These are phyloP conservation scores for Pinctada fucata DNA, from an alignment of 2,888 invertebrate species.

Conservation along the genomic window DNA sequence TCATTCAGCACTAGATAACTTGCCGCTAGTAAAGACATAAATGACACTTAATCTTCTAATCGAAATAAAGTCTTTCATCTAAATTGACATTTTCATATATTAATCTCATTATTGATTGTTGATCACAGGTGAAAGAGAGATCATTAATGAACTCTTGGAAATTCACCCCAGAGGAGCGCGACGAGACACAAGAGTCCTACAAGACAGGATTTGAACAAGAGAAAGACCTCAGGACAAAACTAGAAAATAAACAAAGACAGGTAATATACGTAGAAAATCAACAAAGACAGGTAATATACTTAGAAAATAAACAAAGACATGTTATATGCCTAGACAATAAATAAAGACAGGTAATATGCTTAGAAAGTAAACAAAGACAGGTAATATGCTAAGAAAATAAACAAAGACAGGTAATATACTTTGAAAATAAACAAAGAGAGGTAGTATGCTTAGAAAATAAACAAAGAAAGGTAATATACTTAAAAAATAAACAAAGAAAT, in stretches of 20 bases:
- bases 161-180: slow-evolving; percentile 50
- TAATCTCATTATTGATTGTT: no score
- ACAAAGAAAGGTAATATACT: no score
- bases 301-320: slow-evolving; percentile 54
- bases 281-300: no score
- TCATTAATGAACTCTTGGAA: slow-evolving; percentile 54
- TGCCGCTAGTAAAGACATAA: no score
- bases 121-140: slow-evolving; percentile 56
- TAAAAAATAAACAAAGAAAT: no score
- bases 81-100: no score
- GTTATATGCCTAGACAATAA: slow-evolving; percentile 30
- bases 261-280: slow-evolving; percentile 31
- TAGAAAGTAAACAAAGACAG: slow-evolving; percentile 54
- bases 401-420: no score
- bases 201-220: slow-evolving; percentile 53
- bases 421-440: slow-evolving; percentile 54
- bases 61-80: no score
- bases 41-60: no score
- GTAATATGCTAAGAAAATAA: slow-evolving; percentile 31
- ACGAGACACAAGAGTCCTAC: slow-evolving; percentile 48
- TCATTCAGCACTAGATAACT: no score
- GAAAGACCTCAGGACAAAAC: slow-evolving; percentile 49
- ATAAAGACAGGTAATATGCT: no score
- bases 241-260: slow-evolving; percentile 54
- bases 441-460: slow-evolving; percentile 32